These are phyloP conservation scores for Limnephilus lunatus DNA, from an alignment of 2,888 invertebrate genomes.

Conservation along the genomic window DNA sequence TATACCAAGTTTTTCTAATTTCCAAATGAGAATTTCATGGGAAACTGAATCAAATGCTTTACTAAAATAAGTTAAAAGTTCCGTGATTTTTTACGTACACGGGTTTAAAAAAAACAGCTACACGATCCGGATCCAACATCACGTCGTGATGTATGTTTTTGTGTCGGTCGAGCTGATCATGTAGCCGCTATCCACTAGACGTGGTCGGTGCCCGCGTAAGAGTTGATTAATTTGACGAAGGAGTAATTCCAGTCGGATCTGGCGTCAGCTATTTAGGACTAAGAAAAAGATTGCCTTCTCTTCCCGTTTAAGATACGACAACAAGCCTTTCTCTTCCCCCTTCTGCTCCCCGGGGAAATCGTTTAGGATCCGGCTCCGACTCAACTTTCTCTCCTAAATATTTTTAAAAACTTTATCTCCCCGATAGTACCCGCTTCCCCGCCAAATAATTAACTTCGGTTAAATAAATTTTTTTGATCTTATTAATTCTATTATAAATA, in stretches of 20 bases:
- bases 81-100: neutral
- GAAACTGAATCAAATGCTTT: too few species aligned
- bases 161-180: neutral
- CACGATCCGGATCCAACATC: neutral
- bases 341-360: slow-evolving; percentile 64
- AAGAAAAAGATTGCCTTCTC: slow-evolving; percentile 38
- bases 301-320: slow-evolving; percentile 61
- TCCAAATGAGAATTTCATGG: too few species aligned
- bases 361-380: slow-evolving; percentile 58
- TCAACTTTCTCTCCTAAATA: slow-evolving; percentile 62
- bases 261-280: slow-evolving; percentile 36
- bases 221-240: slow-evolving; percentile 37
- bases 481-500: slow-evolving; percentile 36
- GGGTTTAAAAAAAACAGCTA: neutral
- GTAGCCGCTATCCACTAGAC: neutral
- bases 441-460: slow-evolving; percentile 65
- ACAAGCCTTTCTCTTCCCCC: slow-evolving; percentile 62
- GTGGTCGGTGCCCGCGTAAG: neutral
- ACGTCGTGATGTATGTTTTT: neutral
- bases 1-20: too few species aligned
- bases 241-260: slow-evolving; percentile 3
- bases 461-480: slow-evolving; percentile 64
- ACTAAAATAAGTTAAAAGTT: neutral
- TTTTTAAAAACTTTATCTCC: slow-evolving; percentile 61
- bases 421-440: slow-evolving; percentile 45